Evolutionary conservation across 2,797 vertebrate species (phyloP).

Genomic region (Crocodylus rhombifer): DNA sequence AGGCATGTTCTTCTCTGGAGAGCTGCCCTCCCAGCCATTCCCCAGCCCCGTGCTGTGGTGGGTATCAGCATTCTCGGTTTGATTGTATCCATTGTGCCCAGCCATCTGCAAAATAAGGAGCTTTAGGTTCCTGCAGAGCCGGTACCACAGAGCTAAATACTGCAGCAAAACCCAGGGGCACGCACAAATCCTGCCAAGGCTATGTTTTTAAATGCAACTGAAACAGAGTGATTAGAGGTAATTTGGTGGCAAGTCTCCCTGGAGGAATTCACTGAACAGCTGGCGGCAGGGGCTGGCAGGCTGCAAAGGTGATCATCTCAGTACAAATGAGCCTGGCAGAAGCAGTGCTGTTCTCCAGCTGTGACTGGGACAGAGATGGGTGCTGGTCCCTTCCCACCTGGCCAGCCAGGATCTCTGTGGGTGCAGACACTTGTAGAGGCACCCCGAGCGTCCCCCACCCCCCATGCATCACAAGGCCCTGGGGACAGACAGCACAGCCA

Average conservation of each 20-base stretch:
- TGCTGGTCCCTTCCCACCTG: background rate
- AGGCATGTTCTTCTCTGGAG: slow-evolving; percentile 17
- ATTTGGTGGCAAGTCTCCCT: background rate
- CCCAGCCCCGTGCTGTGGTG: background rate
- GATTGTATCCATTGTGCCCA: slow-evolving; percentile 36
- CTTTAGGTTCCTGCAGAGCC: background rate
- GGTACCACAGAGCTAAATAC: background rate
- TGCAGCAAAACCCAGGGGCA: background rate
- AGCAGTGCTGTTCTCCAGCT: background rate
- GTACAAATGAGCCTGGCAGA: background rate
- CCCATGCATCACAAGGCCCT: background rate
- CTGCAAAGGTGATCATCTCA: background rate
- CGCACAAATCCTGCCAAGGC: background rate
- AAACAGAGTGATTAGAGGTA: background rate
- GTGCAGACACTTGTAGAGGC: background rate
- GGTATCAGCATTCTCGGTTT: background rate
- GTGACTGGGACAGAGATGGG: background rate
- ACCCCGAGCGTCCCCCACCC: background rate
- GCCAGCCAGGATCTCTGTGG: background rate
- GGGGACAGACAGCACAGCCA: background rate
- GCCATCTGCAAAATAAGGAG: slow-evolving; percentile 60
- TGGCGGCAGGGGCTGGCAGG: background rate
- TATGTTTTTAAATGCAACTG: background rate
- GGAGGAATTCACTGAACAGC: background rate
- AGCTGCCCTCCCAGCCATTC: background rate